These are phyloP conservation scores for Lutra lutra DNA, from an alignment of 2,797 vertebrate species.

Conservation along the genomic window DNA sequence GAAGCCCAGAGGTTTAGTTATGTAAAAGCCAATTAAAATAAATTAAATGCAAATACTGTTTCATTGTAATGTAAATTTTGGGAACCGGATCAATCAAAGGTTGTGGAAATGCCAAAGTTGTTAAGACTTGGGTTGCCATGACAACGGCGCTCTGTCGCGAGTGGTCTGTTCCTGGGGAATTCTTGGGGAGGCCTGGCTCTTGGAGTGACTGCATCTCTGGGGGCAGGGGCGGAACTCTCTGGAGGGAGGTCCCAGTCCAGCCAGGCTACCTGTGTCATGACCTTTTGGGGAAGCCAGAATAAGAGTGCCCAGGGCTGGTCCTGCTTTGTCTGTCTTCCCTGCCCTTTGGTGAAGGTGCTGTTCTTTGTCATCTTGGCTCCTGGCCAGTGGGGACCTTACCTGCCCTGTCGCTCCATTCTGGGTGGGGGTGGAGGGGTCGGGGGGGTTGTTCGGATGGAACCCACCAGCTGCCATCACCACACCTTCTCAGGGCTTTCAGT, in stretches of 20 bases:
- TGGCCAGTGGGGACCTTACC: background rate
- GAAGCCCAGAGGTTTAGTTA: constrained; percentile 1
- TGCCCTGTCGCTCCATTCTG: background rate
- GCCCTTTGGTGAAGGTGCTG: background rate
- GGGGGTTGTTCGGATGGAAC: background rate
- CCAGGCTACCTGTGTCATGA: background rate
- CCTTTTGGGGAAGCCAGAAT: background rate
- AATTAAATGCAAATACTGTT: constrained; percentile 68
- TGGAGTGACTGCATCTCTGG: fast-evolving
- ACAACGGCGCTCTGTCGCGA: fast-evolving
- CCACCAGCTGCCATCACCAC: fast-evolving
- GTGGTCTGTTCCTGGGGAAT: background rate
- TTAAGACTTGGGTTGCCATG: constrained; percentile 63
- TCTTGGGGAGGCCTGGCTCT: background rate
- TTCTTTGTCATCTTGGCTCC: background rate
- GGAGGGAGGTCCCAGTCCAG: background rate
- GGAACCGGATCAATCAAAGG: constrained; percentile 62
- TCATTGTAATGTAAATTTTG: constrained; percentile 67
- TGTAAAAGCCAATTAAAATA: constrained; percentile 75
- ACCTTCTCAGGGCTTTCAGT: background rate
- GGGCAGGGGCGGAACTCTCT: background rate
- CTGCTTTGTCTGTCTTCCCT: background rate
- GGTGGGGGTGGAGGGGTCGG: too few relatives aligned
- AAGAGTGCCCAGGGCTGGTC: background rate
- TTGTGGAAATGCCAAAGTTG: constrained; percentile 71